These are phyloP conservation scores for Neodiprion pinetum DNA, from an alignment of 1,140 invertebrate species.

Conservation along the genomic window DNA sequence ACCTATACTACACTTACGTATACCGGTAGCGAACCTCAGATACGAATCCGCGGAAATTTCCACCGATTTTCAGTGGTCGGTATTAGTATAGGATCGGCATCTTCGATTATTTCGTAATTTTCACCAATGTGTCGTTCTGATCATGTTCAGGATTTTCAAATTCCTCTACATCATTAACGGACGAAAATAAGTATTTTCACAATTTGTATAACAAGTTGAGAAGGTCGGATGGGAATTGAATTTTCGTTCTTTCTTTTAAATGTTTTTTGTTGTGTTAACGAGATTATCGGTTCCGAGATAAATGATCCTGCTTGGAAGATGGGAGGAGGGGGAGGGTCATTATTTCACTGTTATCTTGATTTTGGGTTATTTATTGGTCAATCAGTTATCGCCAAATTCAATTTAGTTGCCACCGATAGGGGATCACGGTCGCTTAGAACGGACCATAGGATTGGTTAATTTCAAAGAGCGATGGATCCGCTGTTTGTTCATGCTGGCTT, in stretches of 20 bases:
- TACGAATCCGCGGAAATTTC: neutral
- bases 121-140: no score
- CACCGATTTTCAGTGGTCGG: neutral
- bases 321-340: no score
- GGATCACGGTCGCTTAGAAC: conserved; percentile 1
- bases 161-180: no score
- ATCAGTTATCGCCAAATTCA: conserved; percentile 7
- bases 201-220: no score
- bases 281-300: no score
- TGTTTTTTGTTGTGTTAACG: no score
- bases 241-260: no score
- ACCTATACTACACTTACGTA: neutral
- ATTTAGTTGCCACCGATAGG: conserved; percentile 5
- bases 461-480: neutral
- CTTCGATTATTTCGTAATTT: neutral
- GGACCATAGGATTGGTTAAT: conserved; percentile 4
- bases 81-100: neutral
- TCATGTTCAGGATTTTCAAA: no score
- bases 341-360: neutral
- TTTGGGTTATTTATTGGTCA: conserved; percentile 1
- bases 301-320: no score
- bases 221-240: no score
- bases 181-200: no score
- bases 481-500: neutral
- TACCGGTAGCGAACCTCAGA: neutral